Conservation (phyloP, 1,140 invertebrate species). For the Bathynomus jamesi region DNA sequence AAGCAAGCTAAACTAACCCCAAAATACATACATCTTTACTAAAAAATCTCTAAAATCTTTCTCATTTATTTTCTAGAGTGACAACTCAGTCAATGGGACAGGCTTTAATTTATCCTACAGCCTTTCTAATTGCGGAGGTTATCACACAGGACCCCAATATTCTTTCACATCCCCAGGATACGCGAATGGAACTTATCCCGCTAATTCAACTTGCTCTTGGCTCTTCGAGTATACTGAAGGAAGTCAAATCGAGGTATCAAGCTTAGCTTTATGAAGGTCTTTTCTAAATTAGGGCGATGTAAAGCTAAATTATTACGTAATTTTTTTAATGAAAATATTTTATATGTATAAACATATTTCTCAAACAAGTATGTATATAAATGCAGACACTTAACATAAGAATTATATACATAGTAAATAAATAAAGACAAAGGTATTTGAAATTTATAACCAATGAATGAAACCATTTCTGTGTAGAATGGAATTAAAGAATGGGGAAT, state of each 20-base stretch:
- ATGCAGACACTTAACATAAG: no score
- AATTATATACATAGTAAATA: no score
- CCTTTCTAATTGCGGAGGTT: constrained; percentile 55
- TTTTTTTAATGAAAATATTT: no score
- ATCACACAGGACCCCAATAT: constrained; percentile 54
- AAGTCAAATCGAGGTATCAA: constrained; percentile 57
- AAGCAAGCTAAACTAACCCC: neutral
- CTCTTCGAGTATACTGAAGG: constrained; percentile 52
- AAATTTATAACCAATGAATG: no score
- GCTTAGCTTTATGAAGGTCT: no score
- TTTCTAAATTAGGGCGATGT: no score
- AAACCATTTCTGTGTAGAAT: no score
- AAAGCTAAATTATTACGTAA: no score
- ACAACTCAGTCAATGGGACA: neutral
- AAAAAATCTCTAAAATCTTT: neutral
- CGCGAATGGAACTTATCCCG: constrained; percentile 68
- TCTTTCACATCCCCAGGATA: constrained; percentile 64
- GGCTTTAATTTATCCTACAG: constrained; percentile 24
- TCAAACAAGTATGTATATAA: no score
- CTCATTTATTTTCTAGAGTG: neutral
- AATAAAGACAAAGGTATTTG: no score
- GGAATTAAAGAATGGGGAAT: no score
- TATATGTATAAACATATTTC: no score
- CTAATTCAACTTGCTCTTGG: constrained; percentile 69
- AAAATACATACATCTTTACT: neutral